These are phyloP conservation scores for Sturnus vulgaris DNA, from an alignment of 2,113 vertebrate genomes.

Conservation along the genomic window DNA sequence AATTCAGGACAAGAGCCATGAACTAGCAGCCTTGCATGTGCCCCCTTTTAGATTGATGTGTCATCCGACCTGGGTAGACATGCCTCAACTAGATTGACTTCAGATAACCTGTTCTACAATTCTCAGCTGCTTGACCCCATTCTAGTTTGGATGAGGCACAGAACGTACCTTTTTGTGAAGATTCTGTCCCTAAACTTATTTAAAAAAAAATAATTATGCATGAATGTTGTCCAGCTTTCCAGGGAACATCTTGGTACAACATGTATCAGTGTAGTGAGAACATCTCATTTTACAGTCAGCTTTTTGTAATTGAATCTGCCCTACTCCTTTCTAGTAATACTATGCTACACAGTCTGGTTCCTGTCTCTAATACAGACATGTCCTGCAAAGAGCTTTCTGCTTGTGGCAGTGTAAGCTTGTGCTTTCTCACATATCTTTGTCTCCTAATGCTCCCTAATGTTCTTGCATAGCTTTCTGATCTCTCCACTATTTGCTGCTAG, in stretches of 20 bases:
- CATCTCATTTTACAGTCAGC: slow-evolving; percentile 48
- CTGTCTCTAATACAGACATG: neutral
- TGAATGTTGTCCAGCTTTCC: slow-evolving; percentile 47
- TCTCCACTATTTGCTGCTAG: neutral
- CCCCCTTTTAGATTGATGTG: slow-evolving; percentile 41
- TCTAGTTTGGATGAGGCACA: slow-evolving; percentile 26
- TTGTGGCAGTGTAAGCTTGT: neutral
- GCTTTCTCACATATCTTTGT: neutral
- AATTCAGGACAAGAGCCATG: neutral
- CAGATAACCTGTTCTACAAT: slow-evolving; percentile 5
- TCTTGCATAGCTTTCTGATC: neutral
- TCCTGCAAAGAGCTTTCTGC: neutral
- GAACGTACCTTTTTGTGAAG: slow-evolving; percentile 27
- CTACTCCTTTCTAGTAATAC: slow-evolving; percentile 39
- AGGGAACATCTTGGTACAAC: slow-evolving; percentile 49
- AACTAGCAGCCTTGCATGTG: neutral
- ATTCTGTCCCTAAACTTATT: slow-evolving; percentile 1
- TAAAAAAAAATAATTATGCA: neutral
- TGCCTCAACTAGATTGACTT: slow-evolving; percentile 29
- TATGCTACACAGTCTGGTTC: slow-evolving; percentile 20
- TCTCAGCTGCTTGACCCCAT: neutral
- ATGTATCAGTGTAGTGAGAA: slow-evolving; percentile 28
- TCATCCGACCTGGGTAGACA: slow-evolving; percentile 5
- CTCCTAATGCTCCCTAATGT: neutral
- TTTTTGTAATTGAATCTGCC: slow-evolving; percentile 46